Evolutionary conservation across 2,888 invertebrate species (phyloP).

Genomic region (Automeris io): DNA sequence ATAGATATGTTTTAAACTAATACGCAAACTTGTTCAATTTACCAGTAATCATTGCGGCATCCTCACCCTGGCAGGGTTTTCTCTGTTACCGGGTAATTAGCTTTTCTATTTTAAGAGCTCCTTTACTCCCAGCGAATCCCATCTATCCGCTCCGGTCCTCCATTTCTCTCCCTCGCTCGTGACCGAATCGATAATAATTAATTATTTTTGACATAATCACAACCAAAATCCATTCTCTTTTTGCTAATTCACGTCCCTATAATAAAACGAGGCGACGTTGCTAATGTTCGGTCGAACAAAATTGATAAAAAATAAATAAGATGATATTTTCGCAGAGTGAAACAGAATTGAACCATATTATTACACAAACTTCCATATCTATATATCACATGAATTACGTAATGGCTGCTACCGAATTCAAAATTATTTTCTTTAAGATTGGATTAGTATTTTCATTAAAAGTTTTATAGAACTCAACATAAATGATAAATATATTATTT

Average conservation of each 20-base stretch:
- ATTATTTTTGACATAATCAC: constrained; percentile 85
- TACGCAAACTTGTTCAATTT: constrained; percentile 26
- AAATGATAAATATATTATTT: too few species aligned
- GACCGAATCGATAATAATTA: constrained; percentile 81
- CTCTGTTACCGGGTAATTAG: constrained; percentile 63
- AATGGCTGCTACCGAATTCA: too few species aligned
- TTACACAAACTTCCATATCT: too few species aligned
- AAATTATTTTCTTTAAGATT: too few species aligned
- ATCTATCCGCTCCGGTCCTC: constrained; percentile 45
- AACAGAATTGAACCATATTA: constrained; percentile 52
- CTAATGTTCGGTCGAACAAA: constrained; percentile 61
- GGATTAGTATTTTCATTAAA: too few species aligned
- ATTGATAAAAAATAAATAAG: constrained; percentile 76
- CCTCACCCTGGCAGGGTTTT: constrained; percentile 30
- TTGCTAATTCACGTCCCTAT: constrained; percentile 82
- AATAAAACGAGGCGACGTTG: constrained; percentile 73
- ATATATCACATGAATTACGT: too few species aligned
- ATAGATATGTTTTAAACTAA: constrained; percentile 11
- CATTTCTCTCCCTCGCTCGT: constrained; percentile 45
- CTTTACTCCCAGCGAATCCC: constrained; percentile 47
- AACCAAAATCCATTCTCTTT: constrained; percentile 80
- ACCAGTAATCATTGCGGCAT: constrained; percentile 43
- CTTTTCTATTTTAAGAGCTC: constrained; percentile 66
- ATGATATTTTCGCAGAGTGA: constrained; percentile 65
- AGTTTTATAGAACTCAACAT: too few species aligned